These are phyloP conservation scores for Micromesistius poutassou DNA, from an alignment of 2,797 vertebrate genomes.

Conservation along the genomic window DNA sequence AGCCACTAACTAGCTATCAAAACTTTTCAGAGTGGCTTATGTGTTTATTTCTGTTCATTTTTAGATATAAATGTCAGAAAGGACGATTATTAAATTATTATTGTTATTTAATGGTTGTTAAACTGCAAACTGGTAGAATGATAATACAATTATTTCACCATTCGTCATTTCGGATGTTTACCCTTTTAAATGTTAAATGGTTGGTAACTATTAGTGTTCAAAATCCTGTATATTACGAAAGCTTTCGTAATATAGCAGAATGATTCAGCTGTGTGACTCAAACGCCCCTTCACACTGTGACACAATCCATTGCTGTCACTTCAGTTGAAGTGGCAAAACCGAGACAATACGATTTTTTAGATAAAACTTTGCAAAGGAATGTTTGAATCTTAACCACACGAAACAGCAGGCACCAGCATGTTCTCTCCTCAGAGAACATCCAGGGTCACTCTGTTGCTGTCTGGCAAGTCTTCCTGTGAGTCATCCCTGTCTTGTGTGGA, in stretches of 20 bases:
- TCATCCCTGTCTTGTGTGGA: conserved; percentile 17
- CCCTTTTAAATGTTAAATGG: not conserved
- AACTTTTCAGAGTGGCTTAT: not conserved
- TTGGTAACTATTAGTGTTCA: not conserved
- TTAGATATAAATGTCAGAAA: not conserved
- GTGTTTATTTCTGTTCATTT: not conserved
- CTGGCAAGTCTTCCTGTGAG: conserved; percentile 19
- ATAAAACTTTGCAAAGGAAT: not conserved
- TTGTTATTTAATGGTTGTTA: not conserved
- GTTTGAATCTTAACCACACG: not conserved
- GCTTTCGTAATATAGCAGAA: not conserved
- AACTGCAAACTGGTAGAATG: not conserved
- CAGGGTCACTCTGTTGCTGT: conserved; percentile 6
- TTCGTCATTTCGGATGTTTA: not conserved
- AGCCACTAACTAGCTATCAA: not conserved
- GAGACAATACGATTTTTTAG: not conserved
- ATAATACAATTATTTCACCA: not conserved
- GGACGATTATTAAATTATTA: not conserved
- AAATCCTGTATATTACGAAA: not conserved
- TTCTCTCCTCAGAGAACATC: conserved; percentile 22
- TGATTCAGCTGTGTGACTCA: not conserved
- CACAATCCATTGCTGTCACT: not conserved
- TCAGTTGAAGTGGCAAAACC: not conserved
- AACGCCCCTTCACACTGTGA: not conserved
- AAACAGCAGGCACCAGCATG: conserved; percentile 10